Evolutionary conservation across 1,140 invertebrate genomes (phyloP).

Genomic region (Aphelenchoides avenae): DNA sequence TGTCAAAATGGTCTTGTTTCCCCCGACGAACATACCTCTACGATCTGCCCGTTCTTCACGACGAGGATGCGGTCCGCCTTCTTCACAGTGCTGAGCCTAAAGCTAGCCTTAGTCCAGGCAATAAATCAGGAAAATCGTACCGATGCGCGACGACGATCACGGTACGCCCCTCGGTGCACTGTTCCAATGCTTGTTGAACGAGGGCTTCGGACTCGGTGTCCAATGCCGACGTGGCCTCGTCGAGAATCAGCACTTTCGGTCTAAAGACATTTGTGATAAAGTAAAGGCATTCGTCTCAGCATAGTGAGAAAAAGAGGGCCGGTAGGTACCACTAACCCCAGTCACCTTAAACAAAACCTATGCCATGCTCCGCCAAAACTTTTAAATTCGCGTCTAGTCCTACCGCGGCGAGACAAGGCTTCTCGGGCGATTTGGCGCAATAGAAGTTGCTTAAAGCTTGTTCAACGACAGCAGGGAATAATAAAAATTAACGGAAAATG

Average conservation of each 20-base stretch:
- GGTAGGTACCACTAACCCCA: too few relatives aligned
- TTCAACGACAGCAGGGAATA: too few relatives aligned
- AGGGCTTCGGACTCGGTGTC: conserved; percentile 41
- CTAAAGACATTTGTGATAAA: too few relatives aligned
- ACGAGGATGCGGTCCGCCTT: conserved; percentile 61
- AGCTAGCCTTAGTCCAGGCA: conserved; percentile 36
- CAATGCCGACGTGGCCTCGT: conserved; percentile 48
- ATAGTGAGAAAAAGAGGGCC: too few relatives aligned
- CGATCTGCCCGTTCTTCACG: conserved; percentile 57
- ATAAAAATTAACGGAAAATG: too few relatives aligned
- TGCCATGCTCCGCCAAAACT: too few relatives aligned
- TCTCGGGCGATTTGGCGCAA: background rate
- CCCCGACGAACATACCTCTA: conserved; percentile 20
- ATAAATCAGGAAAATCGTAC: conserved; percentile 43
- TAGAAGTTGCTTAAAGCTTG: background rate
- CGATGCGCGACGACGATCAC: conserved; percentile 64
- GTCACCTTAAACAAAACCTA: too few relatives aligned
- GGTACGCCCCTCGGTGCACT: conserved; percentile 60
- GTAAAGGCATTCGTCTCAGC: too few relatives aligned
- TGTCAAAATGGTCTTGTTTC: too few relatives aligned
- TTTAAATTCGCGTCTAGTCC: too few relatives aligned
- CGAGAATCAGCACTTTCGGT: conserved; percentile 37
- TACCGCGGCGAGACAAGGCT: background rate
- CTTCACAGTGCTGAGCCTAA: conserved; percentile 61
- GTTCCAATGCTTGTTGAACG: conserved; percentile 56